Percentiles rank a stretch among this genome's conserved stretches.
These are phyloP conservation scores for Lasioglossum morio DNA, from an alignment of 2,888 invertebrate genomes.

Conservation along the genomic window DNA sequence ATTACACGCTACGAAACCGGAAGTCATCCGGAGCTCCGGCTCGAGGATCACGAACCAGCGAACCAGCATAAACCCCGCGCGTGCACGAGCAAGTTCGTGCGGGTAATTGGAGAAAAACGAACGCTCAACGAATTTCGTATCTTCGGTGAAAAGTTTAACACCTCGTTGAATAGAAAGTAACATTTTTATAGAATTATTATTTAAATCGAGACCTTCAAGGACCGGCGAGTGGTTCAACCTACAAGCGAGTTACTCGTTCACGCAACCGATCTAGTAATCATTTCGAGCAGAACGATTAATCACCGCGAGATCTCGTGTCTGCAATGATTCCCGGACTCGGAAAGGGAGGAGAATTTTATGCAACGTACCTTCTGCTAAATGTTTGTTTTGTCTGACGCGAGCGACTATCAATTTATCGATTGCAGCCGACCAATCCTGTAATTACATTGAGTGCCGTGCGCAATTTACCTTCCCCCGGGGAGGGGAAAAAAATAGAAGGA, in stretches of 20 bases:
- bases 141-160: neutral
- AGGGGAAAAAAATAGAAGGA: neutral
- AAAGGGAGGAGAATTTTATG: neutral
- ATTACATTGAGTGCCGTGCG: conserved; percentile 5
- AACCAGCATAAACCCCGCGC: neutral
- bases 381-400: neutral
- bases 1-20: conserved; percentile 1
- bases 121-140: conserved; percentile 7
- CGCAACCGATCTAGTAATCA: neutral
- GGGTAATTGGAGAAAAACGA: neutral
- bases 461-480: neutral
- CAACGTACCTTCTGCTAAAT: neutral
- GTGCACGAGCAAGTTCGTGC: neutral
- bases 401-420: neutral
- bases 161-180: conserved; percentile 3
- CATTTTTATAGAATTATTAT: neutral
- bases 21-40: neutral
- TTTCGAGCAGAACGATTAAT: conserved; percentile 5
- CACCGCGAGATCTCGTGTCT: neutral
- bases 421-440: neutral
- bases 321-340: neutral
- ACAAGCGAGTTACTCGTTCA: neutral
- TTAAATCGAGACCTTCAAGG: neutral
- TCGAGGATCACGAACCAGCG: neutral
- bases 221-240: neutral